Base-by-base conservation (phyloP, 2,113 vertebrate species). In the Oncorhynchus kisutch region DNA sequence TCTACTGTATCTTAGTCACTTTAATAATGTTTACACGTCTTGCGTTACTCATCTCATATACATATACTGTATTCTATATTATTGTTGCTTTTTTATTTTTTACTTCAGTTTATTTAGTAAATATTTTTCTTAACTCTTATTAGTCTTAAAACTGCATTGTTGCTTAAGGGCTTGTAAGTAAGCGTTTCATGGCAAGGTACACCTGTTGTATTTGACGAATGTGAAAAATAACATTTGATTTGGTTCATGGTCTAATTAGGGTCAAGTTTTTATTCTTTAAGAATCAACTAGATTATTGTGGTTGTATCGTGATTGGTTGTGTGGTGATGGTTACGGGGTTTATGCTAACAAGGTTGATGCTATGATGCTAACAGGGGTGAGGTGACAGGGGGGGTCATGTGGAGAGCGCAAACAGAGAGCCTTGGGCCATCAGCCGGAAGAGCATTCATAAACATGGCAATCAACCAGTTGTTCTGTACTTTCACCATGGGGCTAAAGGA, bases 391-490 rank as follows among this genome's bases (percentile, higher is more conserved):
- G 39, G 39, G 7, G 59, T 85, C 76, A 86, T 72, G 62, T 71
- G 73, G 76, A 80, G 75, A 83, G 68, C 72, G 78, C 72, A 82
- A 90, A 87, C 75, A 80, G 78, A 84, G 75, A 78, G 65, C 72
- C 84, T 75, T 1, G 65, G 72, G 81, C 74, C 79, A 31, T 5
- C 66, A 51, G 69, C 74, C 74, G 73, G 69, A 51, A 27, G 77
- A 49, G 67, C 77, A 82, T 89, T 91, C 78, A 85, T 67, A 85
- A 88, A 83, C 76, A 86, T 65, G 68, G 75, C 76, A 83, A 78
- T 82, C 71, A 81, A 71, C 78, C 79, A 76, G 66, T 82, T 79
- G 24, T 27, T 20, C 74, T 75, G 67, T 74, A 31, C 39, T 45
- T 45, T 45, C 39, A 45, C 39, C 39, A 45, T 45, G 39, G 39